Conservation (phyloP, 2,797 vertebrate species). For the Myoxocephalus aenaeus region DNA sequence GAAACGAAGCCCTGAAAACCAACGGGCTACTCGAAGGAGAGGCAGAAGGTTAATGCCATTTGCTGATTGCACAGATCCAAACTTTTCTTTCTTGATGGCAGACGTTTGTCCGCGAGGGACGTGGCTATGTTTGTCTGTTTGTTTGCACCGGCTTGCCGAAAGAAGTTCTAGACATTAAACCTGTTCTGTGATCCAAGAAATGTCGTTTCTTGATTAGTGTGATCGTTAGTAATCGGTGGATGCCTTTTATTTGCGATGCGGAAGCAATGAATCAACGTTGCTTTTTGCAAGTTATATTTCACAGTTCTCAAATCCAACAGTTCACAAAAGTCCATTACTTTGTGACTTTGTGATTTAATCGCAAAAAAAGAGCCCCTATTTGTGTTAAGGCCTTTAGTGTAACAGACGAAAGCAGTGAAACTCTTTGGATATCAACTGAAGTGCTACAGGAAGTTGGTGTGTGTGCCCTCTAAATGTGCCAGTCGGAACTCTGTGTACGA, state of each 20-base stretch:
- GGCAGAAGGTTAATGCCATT: constrained; percentile 45
- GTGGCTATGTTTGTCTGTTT: not conserved
- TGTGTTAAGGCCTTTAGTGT: not conserved
- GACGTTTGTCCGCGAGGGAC: constrained; percentile 14
- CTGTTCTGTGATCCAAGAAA: not conserved
- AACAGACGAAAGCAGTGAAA: not conserved
- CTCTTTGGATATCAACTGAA: not conserved
- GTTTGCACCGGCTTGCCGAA: not conserved
- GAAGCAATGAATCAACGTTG: not conserved
- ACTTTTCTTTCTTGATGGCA: constrained; percentile 19
- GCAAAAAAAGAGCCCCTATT: not conserved
- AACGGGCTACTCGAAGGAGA: constrained; percentile 35
- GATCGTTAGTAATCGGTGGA: not conserved
- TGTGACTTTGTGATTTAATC: not conserved
- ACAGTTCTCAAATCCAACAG: not conserved
- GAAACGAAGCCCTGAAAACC: constrained; percentile 34
- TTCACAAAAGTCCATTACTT: not conserved
- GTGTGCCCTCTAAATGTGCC: not conserved
- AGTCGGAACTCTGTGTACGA: not conserved
- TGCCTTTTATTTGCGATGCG: not conserved
- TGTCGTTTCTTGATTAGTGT: not conserved
- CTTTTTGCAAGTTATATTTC: not conserved
- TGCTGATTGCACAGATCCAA: constrained; percentile 39
- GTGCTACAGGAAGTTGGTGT: not conserved
- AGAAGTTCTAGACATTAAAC: not conserved